Percentiles rank a stretch among this genome's conserved stretches.
Conservation (phyloP, 2,113 vertebrate species). For the Macrotus californicus region DNA sequence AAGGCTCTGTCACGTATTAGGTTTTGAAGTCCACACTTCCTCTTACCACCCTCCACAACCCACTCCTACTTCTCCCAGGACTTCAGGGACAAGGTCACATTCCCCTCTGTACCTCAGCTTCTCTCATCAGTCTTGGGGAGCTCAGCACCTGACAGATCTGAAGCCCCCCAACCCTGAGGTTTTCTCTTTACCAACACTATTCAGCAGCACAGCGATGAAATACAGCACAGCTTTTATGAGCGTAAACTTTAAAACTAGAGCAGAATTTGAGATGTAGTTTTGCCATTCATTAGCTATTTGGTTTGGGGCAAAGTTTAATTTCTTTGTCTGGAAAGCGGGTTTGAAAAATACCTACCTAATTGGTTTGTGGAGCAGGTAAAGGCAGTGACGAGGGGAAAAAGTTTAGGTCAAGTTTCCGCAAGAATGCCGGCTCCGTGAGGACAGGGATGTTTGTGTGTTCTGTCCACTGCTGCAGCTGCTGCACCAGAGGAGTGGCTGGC, state of each 20-base stretch:
- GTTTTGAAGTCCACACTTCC: background rate
- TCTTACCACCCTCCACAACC: background rate
- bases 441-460: background rate
- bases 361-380: background rate
- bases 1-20: background rate
- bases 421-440: background rate
- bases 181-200: background rate
- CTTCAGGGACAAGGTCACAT: background rate
- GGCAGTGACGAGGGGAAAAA: background rate
- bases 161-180: background rate
- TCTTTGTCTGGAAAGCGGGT: background rate
- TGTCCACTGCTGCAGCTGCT: background rate
- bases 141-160: background rate
- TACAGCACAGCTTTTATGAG: background rate
- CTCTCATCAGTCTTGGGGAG: background rate
- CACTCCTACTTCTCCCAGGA: background rate
- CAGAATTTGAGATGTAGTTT: background rate
- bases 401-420: accelerated
- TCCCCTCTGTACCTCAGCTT: background rate
- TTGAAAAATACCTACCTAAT: background rate
- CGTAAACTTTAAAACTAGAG: background rate
- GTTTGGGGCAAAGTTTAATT: background rate
- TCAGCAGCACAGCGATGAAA: background rate
- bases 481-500: background rate
- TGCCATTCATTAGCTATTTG: background rate